phyloP scores from a whole-genome alignment of 1,140 invertebrate genomes.

The Macrocentrus cingulum region DNA sequence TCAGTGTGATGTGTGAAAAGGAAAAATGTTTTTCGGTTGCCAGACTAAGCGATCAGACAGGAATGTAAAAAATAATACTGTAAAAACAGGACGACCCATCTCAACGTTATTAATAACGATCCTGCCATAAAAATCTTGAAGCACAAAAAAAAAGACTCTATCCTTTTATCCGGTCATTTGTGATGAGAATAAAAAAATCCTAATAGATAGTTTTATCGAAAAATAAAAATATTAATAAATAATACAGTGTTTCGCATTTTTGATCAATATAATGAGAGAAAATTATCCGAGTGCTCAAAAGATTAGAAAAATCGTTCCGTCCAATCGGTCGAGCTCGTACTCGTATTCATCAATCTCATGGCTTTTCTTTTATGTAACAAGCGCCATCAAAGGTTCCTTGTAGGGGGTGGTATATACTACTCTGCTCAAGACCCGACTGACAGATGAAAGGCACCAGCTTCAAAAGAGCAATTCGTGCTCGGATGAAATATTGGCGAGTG shows the following conservation, averaged over 20 bases:
- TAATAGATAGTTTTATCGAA: background rate
- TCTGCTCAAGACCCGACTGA: constrained; percentile 12
- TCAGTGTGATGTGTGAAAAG: too few species aligned
- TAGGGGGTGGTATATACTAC: background rate
- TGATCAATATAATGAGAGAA: too few species aligned
- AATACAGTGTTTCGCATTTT: too few species aligned
- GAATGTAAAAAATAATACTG: background rate
- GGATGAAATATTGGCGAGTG: constrained; percentile 15
- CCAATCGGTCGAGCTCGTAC: too few species aligned
- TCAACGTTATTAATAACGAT: constrained; percentile 9
- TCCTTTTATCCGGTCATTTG: too few species aligned
- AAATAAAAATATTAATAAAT: too few species aligned
- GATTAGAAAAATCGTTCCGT: too few species aligned
- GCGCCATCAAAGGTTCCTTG: background rate
- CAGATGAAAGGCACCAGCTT: constrained; percentile 22
- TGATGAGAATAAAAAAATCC: constrained; percentile 8
- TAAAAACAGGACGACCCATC: background rate
- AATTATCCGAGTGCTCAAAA: too few species aligned
- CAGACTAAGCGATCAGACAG: too few species aligned
- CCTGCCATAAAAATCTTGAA: background rate
- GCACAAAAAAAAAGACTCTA: background rate
- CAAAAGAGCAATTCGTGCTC: constrained; percentile 10
- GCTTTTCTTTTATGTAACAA: background rate
- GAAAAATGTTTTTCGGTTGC: too few species aligned
- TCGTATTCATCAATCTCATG: background rate